A percentile compares a stretch with the other conserved stretches of the same genome.
These are phyloP conservation scores for Amyelois transitella DNA, from an alignment of 1,140 invertebrate genomes.

Conservation along the genomic window DNA sequence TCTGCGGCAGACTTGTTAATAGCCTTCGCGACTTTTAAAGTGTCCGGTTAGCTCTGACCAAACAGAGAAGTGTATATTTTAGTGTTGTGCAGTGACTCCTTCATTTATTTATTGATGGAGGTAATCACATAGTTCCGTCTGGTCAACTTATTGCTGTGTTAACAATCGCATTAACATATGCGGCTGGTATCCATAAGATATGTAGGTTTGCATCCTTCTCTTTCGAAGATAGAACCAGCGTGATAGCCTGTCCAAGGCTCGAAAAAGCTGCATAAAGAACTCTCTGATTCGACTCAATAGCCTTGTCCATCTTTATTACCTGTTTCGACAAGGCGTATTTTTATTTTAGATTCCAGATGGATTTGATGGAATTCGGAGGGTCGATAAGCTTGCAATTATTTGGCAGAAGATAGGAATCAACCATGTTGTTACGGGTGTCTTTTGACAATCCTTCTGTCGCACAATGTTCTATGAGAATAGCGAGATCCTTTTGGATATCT, in stretches of 20 bases:
- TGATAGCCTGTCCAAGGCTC: not conserved
- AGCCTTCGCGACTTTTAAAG: conserved; percentile 4
- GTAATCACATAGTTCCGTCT: not conserved
- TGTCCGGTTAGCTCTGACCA: conserved; percentile 3
- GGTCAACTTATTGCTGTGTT: not conserved
- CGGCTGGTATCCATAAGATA: not conserved
- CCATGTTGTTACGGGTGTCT: conserved; percentile 6
- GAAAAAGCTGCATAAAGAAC: not conserved
- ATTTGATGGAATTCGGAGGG: not conserved
- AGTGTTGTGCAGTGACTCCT: not conserved
- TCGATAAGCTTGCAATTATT: conserved; percentile 5
- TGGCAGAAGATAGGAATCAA: conserved; percentile 6
- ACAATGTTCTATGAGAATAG: conserved; percentile 4
- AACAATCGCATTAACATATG: conserved; percentile 3
- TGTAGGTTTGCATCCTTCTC: not conserved
- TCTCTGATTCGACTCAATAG: conserved; percentile 2
- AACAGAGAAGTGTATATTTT: not conserved
- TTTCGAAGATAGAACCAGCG: not conserved
- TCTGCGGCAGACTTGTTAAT: conserved; percentile 7
- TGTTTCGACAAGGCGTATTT: not conserved
- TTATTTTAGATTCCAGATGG: conserved; percentile 2
- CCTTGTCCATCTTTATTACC: conserved; percentile 2
- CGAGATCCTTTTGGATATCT: conserved; percentile 7
- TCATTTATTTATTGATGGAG: conserved; percentile 4
- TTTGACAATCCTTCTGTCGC: conserved; percentile 1